Conservation (phyloP, 1,140 invertebrate species). For the Drosophila mauritiana region DNA sequence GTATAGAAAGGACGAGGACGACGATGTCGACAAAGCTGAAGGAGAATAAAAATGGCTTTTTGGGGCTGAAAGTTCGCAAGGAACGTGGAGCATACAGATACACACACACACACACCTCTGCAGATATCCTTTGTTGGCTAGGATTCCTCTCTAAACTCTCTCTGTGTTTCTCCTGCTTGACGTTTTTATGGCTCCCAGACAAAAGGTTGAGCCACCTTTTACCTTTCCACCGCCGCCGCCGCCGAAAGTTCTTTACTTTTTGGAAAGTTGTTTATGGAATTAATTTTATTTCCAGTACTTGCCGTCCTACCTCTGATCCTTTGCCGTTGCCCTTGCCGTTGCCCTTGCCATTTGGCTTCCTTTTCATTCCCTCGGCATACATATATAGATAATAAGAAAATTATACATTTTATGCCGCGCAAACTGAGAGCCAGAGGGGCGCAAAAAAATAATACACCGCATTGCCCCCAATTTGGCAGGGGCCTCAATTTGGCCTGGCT, state of each 20-base stretch:
- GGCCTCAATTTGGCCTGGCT: slow-evolving; percentile 66
- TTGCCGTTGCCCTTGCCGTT: slow-evolving; percentile 14
- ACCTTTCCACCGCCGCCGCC: slow-evolving; percentile 23
- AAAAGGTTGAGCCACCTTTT: slow-evolving; percentile 60
- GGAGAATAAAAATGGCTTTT: slow-evolving; percentile 70
- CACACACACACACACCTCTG: slow-evolving; percentile 36
- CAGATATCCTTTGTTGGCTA: slow-evolving; percentile 71
- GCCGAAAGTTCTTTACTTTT: slow-evolving; percentile 56
- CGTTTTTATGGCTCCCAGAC: slow-evolving; percentile 63
- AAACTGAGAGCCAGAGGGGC: slow-evolving; percentile 13
- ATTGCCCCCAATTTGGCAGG: slow-evolving; percentile 73
- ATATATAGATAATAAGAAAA: slow-evolving; percentile 84
- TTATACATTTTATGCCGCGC: slow-evolving; percentile 80
- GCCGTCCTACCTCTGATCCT: slow-evolving; percentile 3
- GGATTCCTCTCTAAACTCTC: slow-evolving; percentile 51
- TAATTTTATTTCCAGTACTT: slow-evolving; percentile 72
- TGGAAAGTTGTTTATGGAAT: slow-evolving; percentile 81
- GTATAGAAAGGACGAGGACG: slow-evolving; percentile 53
- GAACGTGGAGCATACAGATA: slow-evolving; percentile 35
- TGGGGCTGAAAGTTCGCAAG: slow-evolving; percentile 63
- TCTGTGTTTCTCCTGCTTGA: slow-evolving; percentile 17
- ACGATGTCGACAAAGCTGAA: slow-evolving; percentile 35
- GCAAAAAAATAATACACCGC: slow-evolving; percentile 64
- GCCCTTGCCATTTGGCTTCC: slow-evolving; percentile 42
- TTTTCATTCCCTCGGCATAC: slow-evolving; percentile 44